These are phyloP conservation scores for Aphelenchoides fujianensis DNA, from an alignment of 1,140 invertebrate genomes.

Conservation along the genomic window DNA sequence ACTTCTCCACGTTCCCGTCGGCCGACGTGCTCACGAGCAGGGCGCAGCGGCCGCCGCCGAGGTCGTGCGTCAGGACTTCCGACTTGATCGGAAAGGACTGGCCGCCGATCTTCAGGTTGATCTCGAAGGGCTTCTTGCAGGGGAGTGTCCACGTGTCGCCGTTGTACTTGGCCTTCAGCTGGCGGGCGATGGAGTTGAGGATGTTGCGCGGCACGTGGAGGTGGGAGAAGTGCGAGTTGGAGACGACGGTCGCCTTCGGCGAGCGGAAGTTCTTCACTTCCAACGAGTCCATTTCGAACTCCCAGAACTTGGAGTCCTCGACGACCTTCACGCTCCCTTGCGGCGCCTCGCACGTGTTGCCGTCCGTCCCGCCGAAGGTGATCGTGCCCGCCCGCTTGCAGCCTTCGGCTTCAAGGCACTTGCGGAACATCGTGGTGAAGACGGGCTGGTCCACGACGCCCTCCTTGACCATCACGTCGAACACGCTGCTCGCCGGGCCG, in stretches of 20 bases:
- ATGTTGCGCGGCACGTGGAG: neutral
- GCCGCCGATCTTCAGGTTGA: neutral
- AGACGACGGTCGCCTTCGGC: neutral
- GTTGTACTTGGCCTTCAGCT: neutral
- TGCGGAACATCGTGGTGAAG: neutral
- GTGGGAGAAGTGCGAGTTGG: neutral
- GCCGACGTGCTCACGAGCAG: neutral
- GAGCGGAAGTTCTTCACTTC: neutral
- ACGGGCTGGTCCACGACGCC: neutral
- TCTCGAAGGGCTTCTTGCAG: neutral
- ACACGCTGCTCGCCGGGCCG: neutral
- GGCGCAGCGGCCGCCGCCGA: neutral
- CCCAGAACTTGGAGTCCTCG: neutral
- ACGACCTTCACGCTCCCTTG: neutral
- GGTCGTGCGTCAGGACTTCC: neutral
- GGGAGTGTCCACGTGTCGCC: neutral
- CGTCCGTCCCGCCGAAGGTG: conserved; percentile 1
- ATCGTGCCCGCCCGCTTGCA: neutral
- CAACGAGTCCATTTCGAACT: neutral
- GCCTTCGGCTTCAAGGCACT: neutral
- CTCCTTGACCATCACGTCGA: neutral
- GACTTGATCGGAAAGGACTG: neutral
- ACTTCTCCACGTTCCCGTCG: neutral
- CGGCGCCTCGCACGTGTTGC: neutral
- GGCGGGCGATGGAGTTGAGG: neutral